Conservation (phyloP, 2,113 vertebrate genomes). For the Charina bottae region DNA sequence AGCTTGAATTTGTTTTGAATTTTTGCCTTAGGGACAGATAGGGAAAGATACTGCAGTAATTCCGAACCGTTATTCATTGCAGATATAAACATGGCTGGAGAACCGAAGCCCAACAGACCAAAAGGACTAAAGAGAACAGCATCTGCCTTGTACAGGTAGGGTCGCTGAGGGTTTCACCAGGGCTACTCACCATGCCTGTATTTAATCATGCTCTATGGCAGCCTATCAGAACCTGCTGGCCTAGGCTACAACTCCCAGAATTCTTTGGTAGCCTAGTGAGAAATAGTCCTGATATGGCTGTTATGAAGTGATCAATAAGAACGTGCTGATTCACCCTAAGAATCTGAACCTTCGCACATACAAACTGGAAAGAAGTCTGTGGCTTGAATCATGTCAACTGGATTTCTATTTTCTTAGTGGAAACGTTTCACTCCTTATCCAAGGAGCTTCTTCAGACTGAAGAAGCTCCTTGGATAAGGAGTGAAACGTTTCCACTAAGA, state of each 20-base stretch:
- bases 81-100: constrained; percentile 98
- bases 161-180: not conserved
- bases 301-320: too few species aligned
- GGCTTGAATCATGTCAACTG: too few species aligned
- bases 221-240: not conserved
- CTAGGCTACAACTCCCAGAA: not conserved
- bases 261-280: not conserved
- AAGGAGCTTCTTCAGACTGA: too few species aligned
- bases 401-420: too few species aligned
- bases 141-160: constrained; percentile 88
- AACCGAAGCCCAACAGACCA: constrained; percentile 88
- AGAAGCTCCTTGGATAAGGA: too few species aligned
- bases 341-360: too few species aligned
- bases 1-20: not conserved
- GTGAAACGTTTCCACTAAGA: too few species aligned
- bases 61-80: constrained; percentile 49
- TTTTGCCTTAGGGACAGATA: not conserved
- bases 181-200: not conserved
- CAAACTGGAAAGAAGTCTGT: too few species aligned
- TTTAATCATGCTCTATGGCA: not conserved
- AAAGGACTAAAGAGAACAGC: constrained; percentile 89
- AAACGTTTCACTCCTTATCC: too few species aligned
- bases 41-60: not conserved
- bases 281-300: not conserved
- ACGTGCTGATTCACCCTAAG: too few species aligned